Evolutionary conservation across 2,888 invertebrate species (phyloP).

Genomic region (Ecdyonurus torrentis): DNA sequence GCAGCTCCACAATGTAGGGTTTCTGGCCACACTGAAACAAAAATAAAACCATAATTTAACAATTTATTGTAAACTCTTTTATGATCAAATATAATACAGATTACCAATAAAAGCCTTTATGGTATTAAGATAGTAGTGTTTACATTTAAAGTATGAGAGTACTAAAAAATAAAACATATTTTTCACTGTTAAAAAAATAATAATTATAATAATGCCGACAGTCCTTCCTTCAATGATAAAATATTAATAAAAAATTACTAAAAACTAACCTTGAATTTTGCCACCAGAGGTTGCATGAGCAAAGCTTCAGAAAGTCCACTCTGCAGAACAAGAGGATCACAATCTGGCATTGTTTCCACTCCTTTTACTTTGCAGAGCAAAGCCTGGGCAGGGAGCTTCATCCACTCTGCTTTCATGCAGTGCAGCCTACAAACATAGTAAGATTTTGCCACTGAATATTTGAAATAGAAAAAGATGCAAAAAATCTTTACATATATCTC

Average conservation of each 20-base stretch:
- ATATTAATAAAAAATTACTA: background rate
- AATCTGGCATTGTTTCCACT: background rate
- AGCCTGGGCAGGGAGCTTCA: slow-evolving; percentile 31
- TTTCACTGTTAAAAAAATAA: too few relatives aligned
- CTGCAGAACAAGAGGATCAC: background rate
- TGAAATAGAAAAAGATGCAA: background rate
- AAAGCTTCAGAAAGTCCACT: slow-evolving; percentile 1
- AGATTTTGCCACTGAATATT: too few relatives aligned
- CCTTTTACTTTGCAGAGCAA: slow-evolving; percentile 5
- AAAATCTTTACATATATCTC: too few relatives aligned
- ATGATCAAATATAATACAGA: too few relatives aligned
- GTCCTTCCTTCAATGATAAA: background rate
- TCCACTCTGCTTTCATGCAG: slow-evolving; percentile 32
- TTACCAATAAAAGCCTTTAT: too few relatives aligned
- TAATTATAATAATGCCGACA: too few relatives aligned
- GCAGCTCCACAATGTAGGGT: background rate
- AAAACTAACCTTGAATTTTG: slow-evolving; percentile 9
- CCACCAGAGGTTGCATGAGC: slow-evolving; percentile 6
- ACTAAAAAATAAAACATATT: too few relatives aligned
- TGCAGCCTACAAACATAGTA: slow-evolving; percentile 31
- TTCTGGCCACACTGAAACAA: background rate
- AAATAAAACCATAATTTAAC: background rate
- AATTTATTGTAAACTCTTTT: too few relatives aligned
- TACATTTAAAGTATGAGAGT: too few relatives aligned
- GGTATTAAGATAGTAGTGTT: background rate